These are phyloP conservation scores for Caenorhabditis inopinata DNA, from an alignment of 1,140 invertebrate species.

Conservation along the genomic window DNA sequence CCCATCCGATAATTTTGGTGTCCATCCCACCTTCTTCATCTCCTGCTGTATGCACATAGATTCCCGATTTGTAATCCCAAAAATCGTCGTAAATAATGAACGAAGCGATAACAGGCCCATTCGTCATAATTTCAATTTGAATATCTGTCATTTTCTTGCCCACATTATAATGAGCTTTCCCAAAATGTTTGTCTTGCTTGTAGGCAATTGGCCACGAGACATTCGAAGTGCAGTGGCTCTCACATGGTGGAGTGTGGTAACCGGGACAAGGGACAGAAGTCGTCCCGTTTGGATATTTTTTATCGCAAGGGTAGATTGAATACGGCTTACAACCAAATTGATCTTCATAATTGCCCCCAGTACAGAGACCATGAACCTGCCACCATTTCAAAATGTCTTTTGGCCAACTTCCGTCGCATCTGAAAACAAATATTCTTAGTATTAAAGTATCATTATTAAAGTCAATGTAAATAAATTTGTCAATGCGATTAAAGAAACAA, in stretches of 20 bases:
- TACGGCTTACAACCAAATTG: constrained; percentile 13
- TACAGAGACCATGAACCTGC: background rate
- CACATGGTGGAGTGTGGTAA: background rate
- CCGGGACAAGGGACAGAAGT: background rate
- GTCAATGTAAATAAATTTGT: too few relatives aligned
- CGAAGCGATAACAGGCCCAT: constrained; percentile 7
- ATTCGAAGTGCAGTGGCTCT: background rate
- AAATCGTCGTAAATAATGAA: constrained; percentile 27
- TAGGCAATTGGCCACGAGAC: background rate
- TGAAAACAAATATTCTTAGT: background rate
- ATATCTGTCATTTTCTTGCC: constrained; percentile 14
- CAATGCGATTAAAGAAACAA: too few relatives aligned
- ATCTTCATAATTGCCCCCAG: background rate
- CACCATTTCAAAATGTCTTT: constrained; percentile 25
- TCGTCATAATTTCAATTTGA: background rate
- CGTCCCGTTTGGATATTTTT: constrained; percentile 3
- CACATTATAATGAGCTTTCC: constrained; percentile 16
- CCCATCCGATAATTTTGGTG: constrained; percentile 21
- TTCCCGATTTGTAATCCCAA: constrained; percentile 17
- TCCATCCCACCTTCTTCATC: constrained; percentile 26
- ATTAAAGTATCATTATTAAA: too few relatives aligned
- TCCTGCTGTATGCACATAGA: constrained; percentile 23
- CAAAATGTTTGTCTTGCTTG: constrained; percentile 19
- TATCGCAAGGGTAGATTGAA: constrained; percentile 11
- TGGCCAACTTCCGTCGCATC: constrained; percentile 12